Percentiles rank a stretch among this genome's conserved stretches.
Evolutionary conservation across 2,797 vertebrate genomes (phyloP).

Genomic region (Salmo trutta): DNA sequence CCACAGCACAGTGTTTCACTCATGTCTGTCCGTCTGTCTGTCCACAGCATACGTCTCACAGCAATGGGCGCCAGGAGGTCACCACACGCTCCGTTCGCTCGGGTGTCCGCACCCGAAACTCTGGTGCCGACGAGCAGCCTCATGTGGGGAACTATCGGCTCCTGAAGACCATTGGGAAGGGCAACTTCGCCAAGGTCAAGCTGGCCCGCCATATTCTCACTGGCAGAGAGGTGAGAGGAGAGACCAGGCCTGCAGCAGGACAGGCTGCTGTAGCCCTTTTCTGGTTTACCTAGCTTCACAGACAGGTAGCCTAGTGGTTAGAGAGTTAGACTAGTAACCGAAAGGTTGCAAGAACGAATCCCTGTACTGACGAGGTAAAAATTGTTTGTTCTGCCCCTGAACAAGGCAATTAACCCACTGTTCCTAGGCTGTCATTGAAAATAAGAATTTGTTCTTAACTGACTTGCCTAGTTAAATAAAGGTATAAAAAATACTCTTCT

Average conservation of each 20-base stretch:
- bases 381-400: too few relatives aligned
- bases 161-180: slow-evolving; percentile 97
- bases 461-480: too few relatives aligned
- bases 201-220: slow-evolving; percentile 96
- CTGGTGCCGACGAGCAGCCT: slow-evolving; percentile 88
- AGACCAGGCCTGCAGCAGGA: background rate
- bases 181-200: slow-evolving; percentile 98
- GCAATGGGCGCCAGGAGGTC: slow-evolving; percentile 84
- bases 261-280: background rate
- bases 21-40: slow-evolving; percentile 5
- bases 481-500: background rate
- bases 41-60: slow-evolving; percentile 82
- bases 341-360: too few relatives aligned
- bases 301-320: too few relatives aligned
- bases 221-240: slow-evolving; percentile 90
- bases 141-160: slow-evolving; percentile 97
- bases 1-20: background rate
- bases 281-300: background rate
- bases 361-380: too few relatives aligned
- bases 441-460: too few relatives aligned
- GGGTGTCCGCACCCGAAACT: slow-evolving; percentile 88
- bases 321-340: too few relatives aligned
- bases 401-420: too few relatives aligned
- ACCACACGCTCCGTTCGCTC: slow-evolving; percentile 73
- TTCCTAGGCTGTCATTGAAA: too few relatives aligned